Conservation (phyloP, 2,888 invertebrate species). For the Lepetodrilus schrolli region DNA sequence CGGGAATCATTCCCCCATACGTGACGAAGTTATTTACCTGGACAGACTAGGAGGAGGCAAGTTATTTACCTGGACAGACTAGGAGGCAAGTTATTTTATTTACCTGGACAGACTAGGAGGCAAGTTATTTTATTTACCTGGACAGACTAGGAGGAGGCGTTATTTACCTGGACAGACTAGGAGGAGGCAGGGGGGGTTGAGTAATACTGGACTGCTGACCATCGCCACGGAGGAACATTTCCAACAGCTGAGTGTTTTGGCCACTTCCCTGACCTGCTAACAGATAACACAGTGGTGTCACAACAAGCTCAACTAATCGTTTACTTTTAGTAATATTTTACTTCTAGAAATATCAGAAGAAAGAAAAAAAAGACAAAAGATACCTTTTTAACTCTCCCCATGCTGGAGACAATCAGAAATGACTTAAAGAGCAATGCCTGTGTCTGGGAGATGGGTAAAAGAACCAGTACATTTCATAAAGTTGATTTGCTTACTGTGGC, state of each 20-base stretch:
- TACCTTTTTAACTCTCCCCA: no score
- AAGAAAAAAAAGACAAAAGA: no score
- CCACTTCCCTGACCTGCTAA: conserved; percentile 4
- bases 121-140: background rate
- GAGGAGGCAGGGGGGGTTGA: background rate
- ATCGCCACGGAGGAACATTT: conserved; percentile 26
- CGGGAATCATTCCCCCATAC: background rate
- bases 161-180: conserved; percentile 15
- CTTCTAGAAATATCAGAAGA: no score
- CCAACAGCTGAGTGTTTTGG: conserved; percentile 19
- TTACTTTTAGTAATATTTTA: no score
- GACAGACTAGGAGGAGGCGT: background rate
- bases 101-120: background rate
- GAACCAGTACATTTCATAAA: no score
- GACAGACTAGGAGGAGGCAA: no score
- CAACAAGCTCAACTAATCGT: no score
- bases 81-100: background rate
- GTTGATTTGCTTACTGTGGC: no score
- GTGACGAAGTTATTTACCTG: background rate
- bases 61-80: background rate
- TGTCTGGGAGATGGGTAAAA: no score
- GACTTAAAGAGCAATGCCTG: no score
- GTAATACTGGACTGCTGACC: background rate
- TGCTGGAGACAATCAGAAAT: no score
- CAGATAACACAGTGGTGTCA: no score